Evolutionary conservation across 2,113 vertebrate species (phyloP).

Genomic region (Sinocyclocheilus anshuiensis): DNA sequence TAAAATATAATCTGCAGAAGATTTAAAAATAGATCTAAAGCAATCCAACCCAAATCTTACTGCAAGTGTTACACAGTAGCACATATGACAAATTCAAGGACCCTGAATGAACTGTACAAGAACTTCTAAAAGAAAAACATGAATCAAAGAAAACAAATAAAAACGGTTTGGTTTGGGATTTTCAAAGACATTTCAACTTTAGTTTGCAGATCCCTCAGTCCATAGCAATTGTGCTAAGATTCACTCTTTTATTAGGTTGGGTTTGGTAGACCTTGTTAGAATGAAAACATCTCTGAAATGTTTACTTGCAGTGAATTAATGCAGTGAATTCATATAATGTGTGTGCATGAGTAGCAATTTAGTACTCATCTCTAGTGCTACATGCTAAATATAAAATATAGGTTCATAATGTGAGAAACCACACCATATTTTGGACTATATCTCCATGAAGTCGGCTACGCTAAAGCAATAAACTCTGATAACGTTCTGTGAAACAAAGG

Average conservation of each 20-base stretch:
- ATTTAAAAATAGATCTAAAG: conserved; percentile 75
- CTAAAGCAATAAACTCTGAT: conserved; percentile 63
- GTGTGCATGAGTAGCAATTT: conserved; percentile 20
- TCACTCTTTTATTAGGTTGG: background rate
- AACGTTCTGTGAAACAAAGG: conserved; percentile 42
- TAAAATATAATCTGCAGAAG: conserved; percentile 61
- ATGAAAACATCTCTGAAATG: conserved; percentile 1
- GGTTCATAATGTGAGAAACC: no score
- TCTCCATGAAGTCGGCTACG: conserved; percentile 38
- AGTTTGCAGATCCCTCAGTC: conserved; percentile 13
- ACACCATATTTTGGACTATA: conserved; percentile 48
- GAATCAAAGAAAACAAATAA: background rate
- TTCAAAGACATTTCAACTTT: conserved; percentile 43
- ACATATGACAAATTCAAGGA: conserved; percentile 81
- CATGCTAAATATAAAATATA: conserved; percentile 33
- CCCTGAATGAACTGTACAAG: conserved; percentile 82
- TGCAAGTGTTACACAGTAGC: conserved; percentile 80
- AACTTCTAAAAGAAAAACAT: conserved; percentile 51
- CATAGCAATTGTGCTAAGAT: background rate
- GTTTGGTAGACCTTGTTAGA: conserved; percentile 36
- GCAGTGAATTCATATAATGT: conserved; percentile 15
- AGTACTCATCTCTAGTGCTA: conserved; percentile 49
- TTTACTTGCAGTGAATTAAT: background rate
- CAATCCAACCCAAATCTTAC: conserved; percentile 69
- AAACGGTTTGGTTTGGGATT: conserved; percentile 60